phyloP scores from a whole-genome alignment of 2,888 invertebrate genomes.

The Latrodectus elegans region DNA sequence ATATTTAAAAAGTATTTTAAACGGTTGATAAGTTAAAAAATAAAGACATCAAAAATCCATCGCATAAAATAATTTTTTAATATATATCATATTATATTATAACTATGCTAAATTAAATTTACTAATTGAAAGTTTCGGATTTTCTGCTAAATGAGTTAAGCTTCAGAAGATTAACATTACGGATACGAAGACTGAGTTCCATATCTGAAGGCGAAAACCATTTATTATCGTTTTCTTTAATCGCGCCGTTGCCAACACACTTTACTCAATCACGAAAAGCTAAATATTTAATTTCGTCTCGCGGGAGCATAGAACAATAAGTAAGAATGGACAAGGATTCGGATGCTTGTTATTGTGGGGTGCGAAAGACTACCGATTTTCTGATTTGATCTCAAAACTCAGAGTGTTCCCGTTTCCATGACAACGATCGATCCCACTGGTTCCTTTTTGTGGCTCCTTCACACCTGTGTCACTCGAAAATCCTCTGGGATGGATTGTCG shows the following conservation, averaged over 20 bases:
- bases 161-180: too few species aligned
- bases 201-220: too few species aligned
- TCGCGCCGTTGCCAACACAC: slow-evolving; percentile 2
- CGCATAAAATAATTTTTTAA: too few species aligned
- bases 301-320: slow-evolving; percentile 21
- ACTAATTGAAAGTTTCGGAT: too few species aligned
- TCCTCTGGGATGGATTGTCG: slow-evolving; percentile 30
- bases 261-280: slow-evolving; percentile 17
- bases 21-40: too few species aligned
- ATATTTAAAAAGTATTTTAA: too few species aligned
- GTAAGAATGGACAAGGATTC: background rate
- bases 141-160: too few species aligned
- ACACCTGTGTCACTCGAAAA: slow-evolving; percentile 40
- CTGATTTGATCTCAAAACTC: slow-evolving; percentile 62
- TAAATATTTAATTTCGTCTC: slow-evolving; percentile 52
- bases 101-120: too few species aligned
- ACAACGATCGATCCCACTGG: slow-evolving; percentile 50
- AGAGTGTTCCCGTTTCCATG: slow-evolving; percentile 46
- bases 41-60: too few species aligned
- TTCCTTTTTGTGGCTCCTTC: slow-evolving; percentile 58
- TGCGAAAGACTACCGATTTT: slow-evolving; percentile 38
- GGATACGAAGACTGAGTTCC: too few species aligned
- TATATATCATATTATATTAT: too few species aligned
- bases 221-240: too few species aligned
- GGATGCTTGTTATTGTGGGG: background rate